Conservation (phyloP, 2,797 vertebrate species). For the Pristis pectinata region DNA sequence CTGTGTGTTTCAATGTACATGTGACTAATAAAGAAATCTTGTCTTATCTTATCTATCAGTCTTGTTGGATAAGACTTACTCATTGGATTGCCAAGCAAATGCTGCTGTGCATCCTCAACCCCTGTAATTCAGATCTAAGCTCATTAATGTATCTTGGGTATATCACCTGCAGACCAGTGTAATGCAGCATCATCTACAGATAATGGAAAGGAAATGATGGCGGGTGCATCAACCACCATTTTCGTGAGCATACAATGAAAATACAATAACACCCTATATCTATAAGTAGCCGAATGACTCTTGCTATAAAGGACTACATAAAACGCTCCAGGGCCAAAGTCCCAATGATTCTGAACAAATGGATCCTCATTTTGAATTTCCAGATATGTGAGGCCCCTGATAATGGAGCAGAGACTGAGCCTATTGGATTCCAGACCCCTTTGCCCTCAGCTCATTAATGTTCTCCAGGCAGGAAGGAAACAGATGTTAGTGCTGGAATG, state of each 20-base stretch:
- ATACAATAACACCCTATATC: not conserved
- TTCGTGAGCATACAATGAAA: too few species aligned
- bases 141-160: not conserved
- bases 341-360: not conserved
- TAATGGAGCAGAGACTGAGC: not conserved
- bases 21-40: too few species aligned
- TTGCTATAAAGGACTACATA: not conserved
- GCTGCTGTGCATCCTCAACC: not conserved
- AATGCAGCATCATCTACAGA: not conserved
- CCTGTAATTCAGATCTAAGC: not conserved
- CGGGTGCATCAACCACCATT: too few species aligned
- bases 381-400: too few species aligned
- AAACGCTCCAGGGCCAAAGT: not conserved
- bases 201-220: too few species aligned
- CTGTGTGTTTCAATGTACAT: too few species aligned
- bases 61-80: too few species aligned
- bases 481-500: not conserved
- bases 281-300: not conserved
- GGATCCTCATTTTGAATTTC: not conserved
- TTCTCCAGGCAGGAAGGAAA: not conserved
- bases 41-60: too few species aligned
- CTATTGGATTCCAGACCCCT: not conserved
- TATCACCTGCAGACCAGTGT: too few species aligned
- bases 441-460: too few species aligned
- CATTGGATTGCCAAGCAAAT: not conserved